Percentiles rank a stretch among this genome's conserved stretches.
phyloP scores from a whole-genome alignment of 1,140 invertebrate species.

The Helicoverpa zea region DNA sequence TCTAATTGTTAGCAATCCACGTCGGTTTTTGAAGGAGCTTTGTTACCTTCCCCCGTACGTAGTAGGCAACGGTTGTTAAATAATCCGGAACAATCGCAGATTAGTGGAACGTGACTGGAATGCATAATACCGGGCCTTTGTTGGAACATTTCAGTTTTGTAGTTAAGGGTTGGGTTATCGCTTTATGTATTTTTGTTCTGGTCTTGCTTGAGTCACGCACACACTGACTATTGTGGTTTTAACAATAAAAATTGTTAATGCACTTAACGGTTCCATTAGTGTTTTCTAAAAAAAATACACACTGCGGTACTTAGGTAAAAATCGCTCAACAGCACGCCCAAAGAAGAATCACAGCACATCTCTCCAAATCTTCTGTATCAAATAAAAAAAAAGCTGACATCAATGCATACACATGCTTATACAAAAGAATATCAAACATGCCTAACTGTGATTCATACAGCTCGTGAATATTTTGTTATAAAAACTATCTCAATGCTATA shows the following conservation, averaged over 20 bases:
- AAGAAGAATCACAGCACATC: no score
- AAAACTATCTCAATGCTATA: no score
- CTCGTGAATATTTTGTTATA: no score
- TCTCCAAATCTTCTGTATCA: no score
- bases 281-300: no score
- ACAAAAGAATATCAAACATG: no score
- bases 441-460: no score
- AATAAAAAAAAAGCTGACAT: no score
- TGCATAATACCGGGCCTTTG: slow-evolving; percentile 49
- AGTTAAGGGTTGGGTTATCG: slow-evolving; percentile 57
- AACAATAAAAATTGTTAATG: neutral
- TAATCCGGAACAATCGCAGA: slow-evolving; percentile 61
- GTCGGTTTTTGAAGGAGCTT: slow-evolving; percentile 54
- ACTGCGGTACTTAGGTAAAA: no score
- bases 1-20: slow-evolving; percentile 56
- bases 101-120: slow-evolving; percentile 60
- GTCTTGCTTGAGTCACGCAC: neutral
- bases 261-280: neutral
- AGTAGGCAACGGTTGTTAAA: slow-evolving; percentile 57
- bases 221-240: neutral
- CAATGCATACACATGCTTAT: no score
- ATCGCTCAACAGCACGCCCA: no score
- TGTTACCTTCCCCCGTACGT: slow-evolving; percentile 53
- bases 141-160: slow-evolving; percentile 50
- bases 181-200: slow-evolving; percentile 59